Evolutionary conservation across 2,888 invertebrate genomes (phyloP), one percentile per base, ranked within the genome.

Genomic region (Malthinus flaveolus): DNA sequence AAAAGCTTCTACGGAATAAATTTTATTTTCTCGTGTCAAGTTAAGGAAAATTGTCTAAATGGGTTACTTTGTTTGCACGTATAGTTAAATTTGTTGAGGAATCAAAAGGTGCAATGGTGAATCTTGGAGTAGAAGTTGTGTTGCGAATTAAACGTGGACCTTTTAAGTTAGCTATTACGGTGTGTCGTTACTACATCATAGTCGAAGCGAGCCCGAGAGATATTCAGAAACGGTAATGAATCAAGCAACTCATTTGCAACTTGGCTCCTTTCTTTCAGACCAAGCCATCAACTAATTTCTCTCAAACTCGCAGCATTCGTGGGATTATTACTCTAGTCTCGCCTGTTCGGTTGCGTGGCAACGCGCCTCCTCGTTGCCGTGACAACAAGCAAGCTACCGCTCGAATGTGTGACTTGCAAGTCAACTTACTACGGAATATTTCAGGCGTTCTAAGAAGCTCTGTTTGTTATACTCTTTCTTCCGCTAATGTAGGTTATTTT

Each of bases 241-340:
- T 71, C 71, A 69, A 70, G 73, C 74, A 74, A 75, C 76, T 75
- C 75, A 75, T 75, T 76, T 75, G 75, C 75, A 74, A 75, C 72
- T 74, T 72, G 73, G 72, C 70, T 73, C 74, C 71, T 73, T 75
- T 75, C 74, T 74, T 75, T 75, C 72, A 73, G 71, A 67, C 64
- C 73, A 72, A 75, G 74, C 74, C 76, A 76, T 76, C 76, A 75
- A 75, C 76, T 76, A 75, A 76, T 76, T 76, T 76, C 76, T 74
- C 72, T 72, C 67, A 72, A 75, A 74, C 72, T 73, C 72, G 68
- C 64, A 70, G 73, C 72, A 72, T 72, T 72, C 71, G 73, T 72
- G 70, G 73, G 73, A 73, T 75, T 73, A 74, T 73, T 73, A 73
- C 72, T 71, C 70, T 61, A 63, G 65, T 64, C 67, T 64, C 64